Evolutionary conservation across 2,888 invertebrate genomes (phyloP).

Genomic region (Drosophila monieri): DNA sequence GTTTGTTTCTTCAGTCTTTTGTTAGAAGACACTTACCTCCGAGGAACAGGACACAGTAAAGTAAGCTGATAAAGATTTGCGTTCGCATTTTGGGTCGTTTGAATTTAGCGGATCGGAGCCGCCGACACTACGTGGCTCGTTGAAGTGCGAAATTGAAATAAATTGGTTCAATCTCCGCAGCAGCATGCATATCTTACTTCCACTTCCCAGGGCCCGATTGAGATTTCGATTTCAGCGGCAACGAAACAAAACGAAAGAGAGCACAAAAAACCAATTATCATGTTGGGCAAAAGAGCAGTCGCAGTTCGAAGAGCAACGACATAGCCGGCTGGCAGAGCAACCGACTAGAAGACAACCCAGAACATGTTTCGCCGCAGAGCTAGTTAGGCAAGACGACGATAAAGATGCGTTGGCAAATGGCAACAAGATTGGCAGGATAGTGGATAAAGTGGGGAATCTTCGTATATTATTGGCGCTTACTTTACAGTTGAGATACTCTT

Average conservation of each 20-base stretch:
- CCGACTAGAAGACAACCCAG: conserved; percentile 13
- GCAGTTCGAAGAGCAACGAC: conserved; percentile 5
- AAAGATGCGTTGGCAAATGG: conserved; percentile 3
- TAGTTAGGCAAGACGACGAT: conserved; percentile 2
- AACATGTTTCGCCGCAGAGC: conserved; percentile 32
- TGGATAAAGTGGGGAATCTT: conserved; percentile 10
- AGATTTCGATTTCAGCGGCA: conserved; percentile 59
- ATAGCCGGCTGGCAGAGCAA: conserved; percentile 30
- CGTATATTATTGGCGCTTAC: conserved; percentile 16
- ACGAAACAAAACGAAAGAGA: conserved; percentile 66
- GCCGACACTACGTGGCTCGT: conserved; percentile 59
- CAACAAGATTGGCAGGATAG: conserved; percentile 8
- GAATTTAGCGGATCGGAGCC: conserved; percentile 10
- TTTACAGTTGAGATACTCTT: conserved; percentile 25
- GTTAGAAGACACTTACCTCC: conserved; percentile 53
- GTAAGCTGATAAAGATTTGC: conserved; percentile 19
- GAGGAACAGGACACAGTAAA: conserved; percentile 33
- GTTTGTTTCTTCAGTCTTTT: conserved; percentile 66
- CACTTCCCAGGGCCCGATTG: conserved; percentile 56
- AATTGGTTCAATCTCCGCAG: conserved; percentile 68
- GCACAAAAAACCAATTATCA: conserved; percentile 50
- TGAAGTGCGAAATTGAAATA: conserved; percentile 75
- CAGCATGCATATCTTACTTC: conserved; percentile 62
- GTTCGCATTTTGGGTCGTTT: conserved; percentile 43
- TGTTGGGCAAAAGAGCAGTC: conserved; percentile 36